phyloP scores from a whole-genome alignment of 2,888 invertebrate genomes.

The Drosophila quinaria region DNA sequence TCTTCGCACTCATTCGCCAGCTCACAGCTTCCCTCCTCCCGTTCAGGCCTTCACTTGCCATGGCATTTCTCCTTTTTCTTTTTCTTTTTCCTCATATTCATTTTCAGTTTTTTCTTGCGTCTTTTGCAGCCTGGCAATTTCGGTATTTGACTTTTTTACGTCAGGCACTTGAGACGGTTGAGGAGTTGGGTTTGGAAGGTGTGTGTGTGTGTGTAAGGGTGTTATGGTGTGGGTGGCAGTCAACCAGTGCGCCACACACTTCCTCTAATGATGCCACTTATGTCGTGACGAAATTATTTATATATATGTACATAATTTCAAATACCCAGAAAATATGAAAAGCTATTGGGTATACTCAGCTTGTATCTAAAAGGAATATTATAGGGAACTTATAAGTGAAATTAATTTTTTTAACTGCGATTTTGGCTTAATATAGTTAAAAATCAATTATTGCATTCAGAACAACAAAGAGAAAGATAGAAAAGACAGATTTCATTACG shows the following conservation, averaged over 20 bases:
- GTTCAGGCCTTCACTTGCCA: slow-evolving; percentile 33
- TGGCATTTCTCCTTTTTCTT: slow-evolving; percentile 46
- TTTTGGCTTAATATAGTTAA: too few relatives aligned
- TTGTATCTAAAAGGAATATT: neutral
- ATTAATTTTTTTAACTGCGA: too few relatives aligned
- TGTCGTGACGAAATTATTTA: slow-evolving; percentile 81
- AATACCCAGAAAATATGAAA: slow-evolving; percentile 40
- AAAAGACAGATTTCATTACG: too few relatives aligned
- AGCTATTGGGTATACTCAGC: neutral
- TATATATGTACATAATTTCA: slow-evolving; percentile 52
- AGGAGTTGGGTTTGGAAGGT: slow-evolving; percentile 8
- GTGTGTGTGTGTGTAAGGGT: slow-evolving; percentile 6
- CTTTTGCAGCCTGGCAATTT: slow-evolving; percentile 68
- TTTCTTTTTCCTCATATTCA: slow-evolving; percentile 16
- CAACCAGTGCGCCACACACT: slow-evolving; percentile 67
- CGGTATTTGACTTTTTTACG: slow-evolving; percentile 77
- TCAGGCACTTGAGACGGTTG: slow-evolving; percentile 73
- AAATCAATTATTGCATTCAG: neutral
- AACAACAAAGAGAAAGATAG: too few relatives aligned
- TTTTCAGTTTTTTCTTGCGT: slow-evolving; percentile 23
- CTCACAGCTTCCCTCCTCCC: neutral
- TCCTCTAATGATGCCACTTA: slow-evolving; percentile 80
- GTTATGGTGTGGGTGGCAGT: slow-evolving; percentile 44
- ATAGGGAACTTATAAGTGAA: too few relatives aligned
- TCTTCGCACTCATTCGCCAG: slow-evolving; percentile 75